Evolutionary conservation across 2,113 vertebrate species (phyloP).

Genomic region (Labeo rohita): DNA sequence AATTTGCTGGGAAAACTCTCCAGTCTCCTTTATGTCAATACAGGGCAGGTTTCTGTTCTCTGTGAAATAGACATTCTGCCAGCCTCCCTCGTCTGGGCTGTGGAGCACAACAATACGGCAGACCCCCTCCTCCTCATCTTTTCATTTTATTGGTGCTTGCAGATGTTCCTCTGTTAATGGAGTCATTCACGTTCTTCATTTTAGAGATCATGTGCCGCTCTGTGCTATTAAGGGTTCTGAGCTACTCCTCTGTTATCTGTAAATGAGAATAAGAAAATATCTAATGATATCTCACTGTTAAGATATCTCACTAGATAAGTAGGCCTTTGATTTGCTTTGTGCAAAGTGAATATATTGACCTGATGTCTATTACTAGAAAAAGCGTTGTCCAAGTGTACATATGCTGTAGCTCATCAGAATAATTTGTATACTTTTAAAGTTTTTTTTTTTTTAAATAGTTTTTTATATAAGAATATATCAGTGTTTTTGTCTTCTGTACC

Average conservation of each 20-base stretch:
- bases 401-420: not conserved
- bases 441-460: not conserved
- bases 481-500: too few species aligned
- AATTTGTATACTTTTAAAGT: too few species aligned
- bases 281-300: not conserved
- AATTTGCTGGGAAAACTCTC: conserved; percentile 55
- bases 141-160: conserved; percentile 26
- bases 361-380: not conserved
- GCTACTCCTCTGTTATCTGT: not conserved
- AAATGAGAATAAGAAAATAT: not conserved
- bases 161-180: conserved; percentile 41
- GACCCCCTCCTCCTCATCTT: conserved; percentile 19
- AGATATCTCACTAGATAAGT: not conserved
- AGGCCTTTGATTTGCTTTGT: not conserved
- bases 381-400: not conserved
- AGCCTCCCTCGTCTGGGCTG: conserved; percentile 22
- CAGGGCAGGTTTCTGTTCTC: conserved; percentile 29
- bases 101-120: conserved; percentile 31
- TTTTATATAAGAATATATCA: not conserved
- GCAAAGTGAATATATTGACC: not conserved
- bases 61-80: conserved; percentile 45
- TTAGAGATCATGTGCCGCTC: not conserved
- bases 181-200: conserved; percentile 43
- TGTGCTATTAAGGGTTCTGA: not conserved
- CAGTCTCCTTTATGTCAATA: conserved; percentile 52